Evolutionary conservation across 37 sponge, comb jelly and placozoan species (phyloP), one percentile per base, ranked within the genome.

Genomic region (Bolinopsis microptera): DNA sequence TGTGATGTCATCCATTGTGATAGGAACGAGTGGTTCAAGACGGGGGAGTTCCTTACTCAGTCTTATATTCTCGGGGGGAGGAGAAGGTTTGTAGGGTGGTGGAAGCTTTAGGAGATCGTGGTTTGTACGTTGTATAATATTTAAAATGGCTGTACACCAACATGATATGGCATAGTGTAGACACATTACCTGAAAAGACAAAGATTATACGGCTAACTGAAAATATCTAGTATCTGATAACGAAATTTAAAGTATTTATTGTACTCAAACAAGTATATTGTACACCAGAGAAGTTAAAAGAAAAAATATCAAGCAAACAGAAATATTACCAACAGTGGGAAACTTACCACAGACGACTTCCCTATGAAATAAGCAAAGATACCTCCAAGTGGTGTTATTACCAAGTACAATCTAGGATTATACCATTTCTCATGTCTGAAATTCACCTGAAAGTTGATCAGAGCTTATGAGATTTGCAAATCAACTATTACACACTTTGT

Each of bases 391-490:
- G 90, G 90, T 1, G 39, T 2, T 38, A n/a, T 38, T 1, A 86
- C 90, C 30, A 86, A 30, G 26, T 8, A 9, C 21, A 86, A 16
- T 41, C 90, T 39, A 34, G 90, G 90, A 23, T 86, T 86, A 48
- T 86, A 86, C 90, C 90, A 86, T 48, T 86, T 86, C 41, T 86
- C 48, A 40, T 86, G n/a, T 41, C 90, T 38, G 18, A 86, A 16
- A 41, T 86, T 86, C 61, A 86, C 3, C 40, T 86, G 82, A 8
- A 34, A 72, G 61, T 18, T 48, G 61, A 48, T 48, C 5, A 48
- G n/a, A n/a, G n/a, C n/a, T n/a, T n/a, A n/a, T n/a, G n/a, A n/a
- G n/a, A n/a, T n/a, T n/a, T n/a, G n/a, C n/a, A n/a, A n/a, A n/a
- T n/a, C n/a, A n/a, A n/a, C n/a, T n/a, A n/a, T n/a, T n/a, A n/a